Evolutionary conservation across 2,113 vertebrate species (phyloP).

Genomic region (Platysteira castanea): DNA sequence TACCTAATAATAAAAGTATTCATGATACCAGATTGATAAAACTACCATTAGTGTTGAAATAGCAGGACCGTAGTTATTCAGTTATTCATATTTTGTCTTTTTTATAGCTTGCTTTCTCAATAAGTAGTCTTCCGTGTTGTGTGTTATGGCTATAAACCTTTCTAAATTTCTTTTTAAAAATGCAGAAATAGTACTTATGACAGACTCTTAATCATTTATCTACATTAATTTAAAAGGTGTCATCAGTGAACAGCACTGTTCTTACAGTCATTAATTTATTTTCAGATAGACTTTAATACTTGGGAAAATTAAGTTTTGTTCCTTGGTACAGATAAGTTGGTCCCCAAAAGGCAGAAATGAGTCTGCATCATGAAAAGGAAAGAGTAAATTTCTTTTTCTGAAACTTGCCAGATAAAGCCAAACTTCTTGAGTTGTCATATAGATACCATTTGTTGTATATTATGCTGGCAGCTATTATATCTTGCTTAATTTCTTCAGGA

Average conservation of each 20-base stretch:
- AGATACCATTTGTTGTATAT: background rate
- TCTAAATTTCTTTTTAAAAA: background rate
- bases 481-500: constrained; percentile 64
- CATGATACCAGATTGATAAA: background rate
- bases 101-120: background rate
- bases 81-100: background rate
- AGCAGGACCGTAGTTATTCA: background rate
- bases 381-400: background rate
- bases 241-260: background rate
- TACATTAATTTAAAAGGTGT: background rate
- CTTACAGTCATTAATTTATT: background rate
- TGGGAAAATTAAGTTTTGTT: background rate
- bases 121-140: background rate
- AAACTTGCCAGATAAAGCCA: background rate
- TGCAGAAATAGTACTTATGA: background rate
- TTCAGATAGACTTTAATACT: background rate
- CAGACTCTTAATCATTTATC: background rate
- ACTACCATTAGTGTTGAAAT: background rate
- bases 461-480: background rate
- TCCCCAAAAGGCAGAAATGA: background rate
- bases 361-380: background rate
- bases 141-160: background rate
- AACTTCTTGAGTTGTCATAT: background rate
- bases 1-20: background rate
- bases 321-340: background rate